phyloP scores from a whole-genome alignment of 2,888 invertebrate species.

The Tachina grossa region DNA sequence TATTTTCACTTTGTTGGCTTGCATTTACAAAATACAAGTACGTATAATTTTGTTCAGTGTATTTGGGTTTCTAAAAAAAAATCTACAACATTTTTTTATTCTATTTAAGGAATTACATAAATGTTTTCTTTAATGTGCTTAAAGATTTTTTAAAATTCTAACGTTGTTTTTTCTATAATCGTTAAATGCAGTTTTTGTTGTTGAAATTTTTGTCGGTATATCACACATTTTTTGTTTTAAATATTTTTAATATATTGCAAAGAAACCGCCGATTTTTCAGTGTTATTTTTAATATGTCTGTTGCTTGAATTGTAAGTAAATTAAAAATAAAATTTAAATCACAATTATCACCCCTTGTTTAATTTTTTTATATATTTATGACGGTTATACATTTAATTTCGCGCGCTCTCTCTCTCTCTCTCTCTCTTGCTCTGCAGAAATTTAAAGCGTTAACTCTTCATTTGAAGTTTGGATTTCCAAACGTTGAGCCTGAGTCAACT shows the following conservation, averaged over 20 bases:
- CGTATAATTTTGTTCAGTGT: constrained; percentile 24
- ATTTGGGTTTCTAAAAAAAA: constrained; percentile 26
- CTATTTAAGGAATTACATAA: constrained; percentile 45
- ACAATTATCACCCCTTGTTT: constrained; percentile 56
- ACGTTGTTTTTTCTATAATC: constrained; percentile 25
- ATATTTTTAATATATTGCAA: constrained; percentile 22
- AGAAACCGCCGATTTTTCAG: constrained; percentile 61
- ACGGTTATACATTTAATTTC: constrained; percentile 52
- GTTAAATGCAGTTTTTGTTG: constrained; percentile 22
- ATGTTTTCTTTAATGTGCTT: constrained; percentile 30
- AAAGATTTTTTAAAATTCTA: constrained; percentile 52
- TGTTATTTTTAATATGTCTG: constrained; percentile 42
- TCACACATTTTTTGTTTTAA: constrained; percentile 57
- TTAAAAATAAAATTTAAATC: constrained; percentile 36
- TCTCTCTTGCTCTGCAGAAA: not conserved
- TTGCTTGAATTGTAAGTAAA: constrained; percentile 39
- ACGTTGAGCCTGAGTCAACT: constrained; percentile 73
- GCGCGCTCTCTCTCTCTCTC: not conserved
- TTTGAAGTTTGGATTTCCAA: constrained; percentile 82
- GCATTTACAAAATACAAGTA: constrained; percentile 45
- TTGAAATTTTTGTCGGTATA: constrained; percentile 47
- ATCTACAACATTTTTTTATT: constrained; percentile 25
- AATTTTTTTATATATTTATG: constrained; percentile 27
- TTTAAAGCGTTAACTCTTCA: constrained; percentile 82
- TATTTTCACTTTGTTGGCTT: not conserved